Base-by-base conservation (phyloP, 2,888 invertebrate genomes). In the Synergus japonicus region DNA sequence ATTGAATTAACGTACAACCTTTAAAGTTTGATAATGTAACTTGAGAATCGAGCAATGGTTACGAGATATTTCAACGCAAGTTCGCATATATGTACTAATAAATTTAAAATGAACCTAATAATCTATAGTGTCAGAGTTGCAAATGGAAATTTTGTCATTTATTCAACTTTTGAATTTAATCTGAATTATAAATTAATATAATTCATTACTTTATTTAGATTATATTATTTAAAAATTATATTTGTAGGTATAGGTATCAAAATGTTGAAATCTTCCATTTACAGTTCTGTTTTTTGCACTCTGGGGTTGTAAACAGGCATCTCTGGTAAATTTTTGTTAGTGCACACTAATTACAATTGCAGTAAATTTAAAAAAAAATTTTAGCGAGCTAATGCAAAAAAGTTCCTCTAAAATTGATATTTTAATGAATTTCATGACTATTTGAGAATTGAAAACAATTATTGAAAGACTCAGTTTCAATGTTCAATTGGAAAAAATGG, bases 241-340 rank as follows among this genome's bases (percentile, higher is more conserved):
- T 37, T 5, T 4, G 37, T 4, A 37, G 37, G 18, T 18, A 18
- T 18, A n/a, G n/a, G 18, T 18, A 12, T 65, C 0, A 37, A 9
- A 15, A 37, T 65, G 15, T 65, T 43, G 8, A 0, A 12, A 43
- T 8, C n/a, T 66, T 66, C 10, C 13, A 66, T 41, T n/a, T 43
- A 43, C 41, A 66, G n/a, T 49, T 49, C 29, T 73, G n/a, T 54
- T 54, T 12, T 73, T n/a, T 54, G 37, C 37, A 29, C 49, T 73
- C 37, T n/a, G n/a, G 76, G 80, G 79, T 58, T 76, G 76, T 44
- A 83, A 83, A 82, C 83, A 82, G 83, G 83, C 82, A 83, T 83
- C 83, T 83, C 82, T 83, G 83, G 83, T 81, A 78, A 82, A 76
- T 77, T 78, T 15, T 9, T 54, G 73, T 73, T 73, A 73, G 73